Conservation (phyloP, 2,113 vertebrate species). For the Bubo scandiacus region DNA sequence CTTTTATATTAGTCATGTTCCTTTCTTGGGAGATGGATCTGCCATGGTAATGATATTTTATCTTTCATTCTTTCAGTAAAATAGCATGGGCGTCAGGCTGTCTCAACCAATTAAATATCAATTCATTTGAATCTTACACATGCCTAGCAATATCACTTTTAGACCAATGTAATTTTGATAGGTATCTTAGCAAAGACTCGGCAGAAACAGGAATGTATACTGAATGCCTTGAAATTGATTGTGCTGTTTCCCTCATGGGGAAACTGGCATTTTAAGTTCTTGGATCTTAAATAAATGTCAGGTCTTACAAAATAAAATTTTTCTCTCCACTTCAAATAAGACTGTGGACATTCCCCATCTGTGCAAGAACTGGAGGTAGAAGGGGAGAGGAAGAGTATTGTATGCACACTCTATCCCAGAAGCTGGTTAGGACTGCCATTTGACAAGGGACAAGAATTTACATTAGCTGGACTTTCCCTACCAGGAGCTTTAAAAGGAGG, state of each 20-base stretch:
- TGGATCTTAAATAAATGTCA: not conserved
- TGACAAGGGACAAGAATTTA: not conserved
- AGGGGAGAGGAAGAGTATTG: not conserved
- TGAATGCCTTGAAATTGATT: not conserved
- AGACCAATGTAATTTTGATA: not conserved
- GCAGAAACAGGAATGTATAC: not conserved
- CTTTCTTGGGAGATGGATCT: not conserved
- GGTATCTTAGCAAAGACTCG: not conserved
- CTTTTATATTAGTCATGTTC: not conserved
- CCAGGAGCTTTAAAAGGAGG: not conserved
- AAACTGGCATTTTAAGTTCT: not conserved
- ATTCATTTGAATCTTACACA: constrained; percentile 1
- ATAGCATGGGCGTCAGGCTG: not conserved
- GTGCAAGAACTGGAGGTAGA: not conserved
- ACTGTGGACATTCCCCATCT: not conserved
- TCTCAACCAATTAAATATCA: constrained; percentile 25
- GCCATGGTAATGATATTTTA: not conserved
- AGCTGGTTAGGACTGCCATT: not conserved
- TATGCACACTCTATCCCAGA: not conserved
- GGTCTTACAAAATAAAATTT: not conserved
- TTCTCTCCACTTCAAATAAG: not conserved
- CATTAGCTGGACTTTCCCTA: not conserved
- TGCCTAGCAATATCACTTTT: not conserved
- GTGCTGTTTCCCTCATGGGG: not conserved
- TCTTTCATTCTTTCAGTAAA: constrained; percentile 2